These are phyloP conservation scores for Cyanistes caeruleus DNA, from an alignment of 2,113 vertebrate genomes.

Conservation along the genomic window DNA sequence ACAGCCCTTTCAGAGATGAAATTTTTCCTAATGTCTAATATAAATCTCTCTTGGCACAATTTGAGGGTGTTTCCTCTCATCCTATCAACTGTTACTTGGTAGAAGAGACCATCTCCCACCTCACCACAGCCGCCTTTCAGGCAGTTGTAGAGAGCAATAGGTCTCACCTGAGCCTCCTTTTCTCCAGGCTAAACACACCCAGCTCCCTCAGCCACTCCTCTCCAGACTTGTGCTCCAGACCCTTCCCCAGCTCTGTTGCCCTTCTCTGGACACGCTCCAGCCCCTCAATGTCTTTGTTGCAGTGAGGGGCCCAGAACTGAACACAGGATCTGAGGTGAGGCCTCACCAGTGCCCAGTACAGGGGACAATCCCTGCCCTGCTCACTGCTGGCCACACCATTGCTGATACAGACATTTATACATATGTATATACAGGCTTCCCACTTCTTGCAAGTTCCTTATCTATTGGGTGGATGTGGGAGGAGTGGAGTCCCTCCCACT, in stretches of 20 bases:
- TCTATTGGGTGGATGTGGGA: not conserved
- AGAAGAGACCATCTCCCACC: not conserved
- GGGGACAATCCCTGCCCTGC: too few species aligned
- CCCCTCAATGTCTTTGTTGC: not conserved
- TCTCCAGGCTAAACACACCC: fast-evolving
- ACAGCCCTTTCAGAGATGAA: not conserved
- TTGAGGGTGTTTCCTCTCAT: not conserved
- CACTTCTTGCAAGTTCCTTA: not conserved
- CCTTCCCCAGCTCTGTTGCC: fast-evolving
- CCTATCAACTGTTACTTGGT: not conserved
- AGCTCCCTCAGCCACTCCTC: fast-evolving
- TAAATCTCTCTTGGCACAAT: not conserved
- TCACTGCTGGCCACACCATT: not conserved
- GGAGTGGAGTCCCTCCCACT: not conserved
- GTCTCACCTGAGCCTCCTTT: fast-evolving
- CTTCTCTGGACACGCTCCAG: fast-evolving
- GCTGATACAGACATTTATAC: not conserved
- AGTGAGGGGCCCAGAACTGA: not conserved
- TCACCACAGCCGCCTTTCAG: not conserved
- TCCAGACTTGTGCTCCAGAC: not conserved
- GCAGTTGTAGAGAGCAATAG: fast-evolving
- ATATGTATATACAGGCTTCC: not conserved
- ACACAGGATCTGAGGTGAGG: fast-evolving
- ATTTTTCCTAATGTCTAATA: not conserved
- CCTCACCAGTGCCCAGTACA: fast-evolving